phyloP scores from a whole-genome alignment of 2,888 invertebrate species.

The Morpho achilles region DNA sequence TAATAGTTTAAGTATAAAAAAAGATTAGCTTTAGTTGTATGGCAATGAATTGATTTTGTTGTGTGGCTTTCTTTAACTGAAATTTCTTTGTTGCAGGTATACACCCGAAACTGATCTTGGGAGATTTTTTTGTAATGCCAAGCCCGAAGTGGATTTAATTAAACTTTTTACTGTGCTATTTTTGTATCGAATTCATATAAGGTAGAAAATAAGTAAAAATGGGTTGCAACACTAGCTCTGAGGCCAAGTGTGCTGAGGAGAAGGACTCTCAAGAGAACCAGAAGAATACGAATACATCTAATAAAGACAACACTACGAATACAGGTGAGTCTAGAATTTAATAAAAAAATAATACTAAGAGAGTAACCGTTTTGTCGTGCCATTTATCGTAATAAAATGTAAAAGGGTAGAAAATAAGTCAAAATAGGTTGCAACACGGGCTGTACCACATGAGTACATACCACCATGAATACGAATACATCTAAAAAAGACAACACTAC shows the following conservation, averaged over 20 bases:
- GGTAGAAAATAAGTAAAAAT: slow-evolving; percentile 32
- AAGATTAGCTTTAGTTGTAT: no score
- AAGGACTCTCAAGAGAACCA: slow-evolving; percentile 35
- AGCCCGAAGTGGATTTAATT: slow-evolving; percentile 13
- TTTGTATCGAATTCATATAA: no score
- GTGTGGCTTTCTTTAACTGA: background rate
- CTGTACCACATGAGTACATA: no score
- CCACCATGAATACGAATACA: no score
- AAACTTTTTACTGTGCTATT: slow-evolving; percentile 11
- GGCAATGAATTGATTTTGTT: no score
- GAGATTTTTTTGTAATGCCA: slow-evolving; percentile 27
- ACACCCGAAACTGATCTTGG: slow-evolving; percentile 5
- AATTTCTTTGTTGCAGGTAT: slow-evolving; percentile 28
- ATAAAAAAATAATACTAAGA: no score
- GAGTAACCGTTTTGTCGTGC: no score
- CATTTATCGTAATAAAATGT: no score
- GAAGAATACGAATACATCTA: background rate
- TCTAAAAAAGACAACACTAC: background rate
- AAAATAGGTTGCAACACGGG: slow-evolving; percentile 40
- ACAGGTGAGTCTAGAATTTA: slow-evolving; percentile 16
- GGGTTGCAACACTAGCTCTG: slow-evolving; percentile 40
- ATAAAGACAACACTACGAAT: slow-evolving; percentile 18
- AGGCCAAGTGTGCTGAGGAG: slow-evolving; percentile 35
- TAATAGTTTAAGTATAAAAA: no score
- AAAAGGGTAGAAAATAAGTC: slow-evolving; percentile 23